phyloP scores from a whole-genome alignment of 2,888 invertebrate genomes.

The Nomada flava region DNA sequence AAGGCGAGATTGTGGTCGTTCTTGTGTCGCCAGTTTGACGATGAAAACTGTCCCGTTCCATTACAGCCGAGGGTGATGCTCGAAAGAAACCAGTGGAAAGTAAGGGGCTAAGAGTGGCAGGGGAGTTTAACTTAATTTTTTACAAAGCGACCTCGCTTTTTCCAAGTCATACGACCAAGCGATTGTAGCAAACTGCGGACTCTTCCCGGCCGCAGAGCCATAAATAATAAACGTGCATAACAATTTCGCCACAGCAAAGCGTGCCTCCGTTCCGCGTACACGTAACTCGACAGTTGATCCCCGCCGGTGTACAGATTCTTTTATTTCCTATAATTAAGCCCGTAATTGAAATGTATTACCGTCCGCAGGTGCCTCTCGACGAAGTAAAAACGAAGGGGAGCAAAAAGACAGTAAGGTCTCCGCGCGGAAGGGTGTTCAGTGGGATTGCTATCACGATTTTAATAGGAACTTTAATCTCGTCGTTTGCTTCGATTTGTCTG shows the following conservation, averaged over 20 bases:
- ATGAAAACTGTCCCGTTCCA: neutral
- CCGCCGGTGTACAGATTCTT: slow-evolving; percentile 49
- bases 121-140: slow-evolving; percentile 52
- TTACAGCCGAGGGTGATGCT: no score
- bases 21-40: no score
- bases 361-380: slow-evolving; percentile 75
- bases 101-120: no score
- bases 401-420: no score
- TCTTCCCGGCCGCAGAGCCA: slow-evolving; percentile 46
- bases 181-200: slow-evolving; percentile 51
- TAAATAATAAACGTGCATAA: slow-evolving; percentile 70
- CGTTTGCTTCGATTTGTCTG: slow-evolving; percentile 33
- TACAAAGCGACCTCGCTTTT: slow-evolving; percentile 22
- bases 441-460: slow-evolving; percentile 74
- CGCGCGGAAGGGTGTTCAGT: slow-evolving; percentile 50
- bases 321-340: slow-evolving; percentile 79
- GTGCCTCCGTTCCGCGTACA: slow-evolving; percentile 25
- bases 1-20: no score
- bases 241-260: slow-evolving; percentile 44
- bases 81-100: neutral
- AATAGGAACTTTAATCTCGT: slow-evolving; percentile 68
- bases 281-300: slow-evolving; percentile 13
- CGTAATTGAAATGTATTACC: slow-evolving; percentile 80
- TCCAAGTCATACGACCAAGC: slow-evolving; percentile 14
- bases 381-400: neutral